phyloP scores from a whole-genome alignment of 2,888 invertebrate species.

The Drosophila fungiperda region DNA sequence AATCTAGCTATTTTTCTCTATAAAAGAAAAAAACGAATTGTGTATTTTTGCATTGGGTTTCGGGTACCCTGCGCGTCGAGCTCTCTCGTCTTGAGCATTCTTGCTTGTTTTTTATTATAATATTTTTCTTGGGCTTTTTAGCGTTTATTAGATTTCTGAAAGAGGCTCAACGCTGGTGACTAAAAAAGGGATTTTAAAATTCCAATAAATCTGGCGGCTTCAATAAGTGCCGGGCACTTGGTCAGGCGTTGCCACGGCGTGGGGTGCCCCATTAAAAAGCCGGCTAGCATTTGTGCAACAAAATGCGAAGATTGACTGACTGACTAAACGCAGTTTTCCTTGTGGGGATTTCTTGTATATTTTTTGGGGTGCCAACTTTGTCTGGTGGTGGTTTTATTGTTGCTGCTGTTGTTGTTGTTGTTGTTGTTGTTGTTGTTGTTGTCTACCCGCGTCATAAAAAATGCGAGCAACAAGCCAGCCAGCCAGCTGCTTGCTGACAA shows the following conservation, averaged over 20 bases:
- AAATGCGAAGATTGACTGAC: conserved; percentile 11
- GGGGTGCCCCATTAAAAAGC: conserved; percentile 24
- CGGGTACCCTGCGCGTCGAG: not conserved
- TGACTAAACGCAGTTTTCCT: conserved; percentile 25
- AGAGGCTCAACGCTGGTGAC: conserved; percentile 44
- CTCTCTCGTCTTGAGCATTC: not conserved
- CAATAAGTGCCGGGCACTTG: conserved; percentile 67
- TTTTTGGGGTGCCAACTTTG: conserved; percentile 12
- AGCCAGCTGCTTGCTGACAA: conserved; percentile 46
- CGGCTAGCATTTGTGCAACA: conserved; percentile 27
- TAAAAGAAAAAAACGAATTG: not conserved
- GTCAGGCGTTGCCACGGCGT: not conserved
- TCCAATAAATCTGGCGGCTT: conserved; percentile 75
- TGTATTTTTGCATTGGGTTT: not conserved
- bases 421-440: conserved; percentile 35
- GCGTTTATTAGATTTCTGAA: conserved; percentile 69
- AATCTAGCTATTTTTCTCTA: not conserved
- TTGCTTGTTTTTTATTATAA: not conserved
- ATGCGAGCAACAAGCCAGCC: conserved; percentile 22
- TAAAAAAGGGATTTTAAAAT: conserved; percentile 75
- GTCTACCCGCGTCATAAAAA: conserved; percentile 41
- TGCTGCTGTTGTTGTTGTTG: conserved; percentile 44
- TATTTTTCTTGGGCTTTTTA: conserved; percentile 21
- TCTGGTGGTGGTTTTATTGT: conserved; percentile 41
- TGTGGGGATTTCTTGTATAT: conserved; percentile 3